Base-by-base conservation (phyloP, 2,797 vertebrate genomes). In the Dermochelys coriacea region DNA sequence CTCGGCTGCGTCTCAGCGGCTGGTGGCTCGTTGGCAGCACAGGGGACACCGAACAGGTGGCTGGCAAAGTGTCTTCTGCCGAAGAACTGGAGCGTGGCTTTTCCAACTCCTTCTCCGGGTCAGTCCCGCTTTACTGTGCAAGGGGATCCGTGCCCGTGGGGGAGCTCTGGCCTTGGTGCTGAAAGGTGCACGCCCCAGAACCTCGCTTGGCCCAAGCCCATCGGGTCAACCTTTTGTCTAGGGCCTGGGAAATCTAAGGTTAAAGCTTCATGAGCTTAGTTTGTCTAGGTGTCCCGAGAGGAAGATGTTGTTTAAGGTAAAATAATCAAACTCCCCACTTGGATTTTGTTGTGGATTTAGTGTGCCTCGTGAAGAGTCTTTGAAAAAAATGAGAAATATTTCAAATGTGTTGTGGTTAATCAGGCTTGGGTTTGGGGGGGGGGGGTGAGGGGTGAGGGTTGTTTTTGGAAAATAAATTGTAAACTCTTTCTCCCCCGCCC, bases 31-130 rank as follows among this genome's bases (percentile, higher is more conserved):
- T 14, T 29, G 27, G 14, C 74, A 54, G 82, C 64, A 93, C 78
- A 93, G 89, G 74, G 27, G 12, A 91, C 95, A 83, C 82, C 84
- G 82, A 93, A 95, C 95, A 95, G 94, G 91, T 95, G 95, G 93
- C 90, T 89, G 90, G 51, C 18, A 9, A 90, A 79, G 85, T 90
- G 11, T 59, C 27, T 6, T 31, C 57, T 6, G 57, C 57, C 55
- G 6, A 61, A 16, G 29, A 29, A 31, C 29, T 6, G 25, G 59
- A 31, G 29, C 34, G 27, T 5, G 57, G 27, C 25, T 31, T 14
- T 29, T 12, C 5, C 57, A 27, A 25, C 27, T 27, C 57, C 5
- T 6, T 0, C 27, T 29, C 57, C 12, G 27, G 11, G 55, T 11
- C 57, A 29, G 6, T 31, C 57, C 57, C 27, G 12, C 11, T 31